Evolutionary conservation across 2,113 vertebrate genomes (phyloP), one percentile per base, ranked within the genome.

Genomic region (Andinoacara biseriatus): DNA sequence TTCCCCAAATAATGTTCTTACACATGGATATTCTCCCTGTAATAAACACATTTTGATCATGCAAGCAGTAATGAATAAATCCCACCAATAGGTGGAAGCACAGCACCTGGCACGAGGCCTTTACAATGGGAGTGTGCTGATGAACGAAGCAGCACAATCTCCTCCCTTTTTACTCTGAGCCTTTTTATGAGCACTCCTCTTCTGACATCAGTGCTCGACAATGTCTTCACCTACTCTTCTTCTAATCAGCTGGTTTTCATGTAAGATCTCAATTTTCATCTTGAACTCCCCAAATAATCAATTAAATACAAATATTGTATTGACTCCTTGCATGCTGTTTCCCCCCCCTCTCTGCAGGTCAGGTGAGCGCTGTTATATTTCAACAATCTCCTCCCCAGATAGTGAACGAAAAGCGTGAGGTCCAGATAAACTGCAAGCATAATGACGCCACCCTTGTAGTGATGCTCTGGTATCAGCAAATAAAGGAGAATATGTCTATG

Each of bases 401-500:
- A 0, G 90, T 80, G 18, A 2, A 33, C 2, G 18, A 89, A 38
- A 69, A 20, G 2, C 38, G 0, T 0, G n/a, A 38, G 13, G 6
- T 85, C 7, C 40, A 79, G 4, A 92, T 95, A 4, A 10, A 40
- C 1, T 95, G 94, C 56, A 89, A 74, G 4, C 92, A 95, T 46
- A 11, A 92, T 18, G 93, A 93, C 0, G 79, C 0, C 11, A 0
- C 0, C 67, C 88, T 67, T 10, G 0, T 1, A 2, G 0, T 9
- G 0, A 94, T 95, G 90, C 31, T 87, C 5, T 95, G 94, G 93
- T 94, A 95, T 75, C 94, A 91, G 57, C 91, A 93, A 11, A 54
- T 0, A 69, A 7, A 17, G 61, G 61, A 62, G 61, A 77, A 5
- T 18, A 0, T 0, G 26, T 76, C 85, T 4, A 78, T 95, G 92